Conservation (phyloP, 2,797 vertebrate genomes). For the Cryptoprocta ferox region DNA sequence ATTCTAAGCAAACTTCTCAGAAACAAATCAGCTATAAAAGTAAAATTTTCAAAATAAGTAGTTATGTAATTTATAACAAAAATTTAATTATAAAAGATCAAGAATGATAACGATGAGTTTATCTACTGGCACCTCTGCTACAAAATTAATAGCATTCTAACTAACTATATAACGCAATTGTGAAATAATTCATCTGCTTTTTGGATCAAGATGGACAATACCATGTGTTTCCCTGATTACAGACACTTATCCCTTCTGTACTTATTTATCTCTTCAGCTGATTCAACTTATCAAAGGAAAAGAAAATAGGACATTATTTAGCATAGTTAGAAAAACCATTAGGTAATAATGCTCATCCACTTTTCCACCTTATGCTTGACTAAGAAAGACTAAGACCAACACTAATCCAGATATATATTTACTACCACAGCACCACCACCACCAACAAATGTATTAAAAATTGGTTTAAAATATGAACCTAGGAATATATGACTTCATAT, state of each 20-base stretch:
- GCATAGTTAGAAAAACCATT: neutral
- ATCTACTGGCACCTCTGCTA: neutral
- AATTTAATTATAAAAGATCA: neutral
- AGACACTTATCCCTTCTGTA: neutral
- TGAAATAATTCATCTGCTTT: conserved; percentile 37
- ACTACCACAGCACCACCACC: neutral
- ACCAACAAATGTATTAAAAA: neutral
- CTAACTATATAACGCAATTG: conserved; percentile 35
- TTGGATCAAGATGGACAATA: conserved; percentile 16
- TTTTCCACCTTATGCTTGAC: neutral
- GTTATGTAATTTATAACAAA: conserved; percentile 7
- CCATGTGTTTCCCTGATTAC: neutral
- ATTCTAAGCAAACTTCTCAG: conserved; percentile 34
- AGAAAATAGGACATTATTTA: neutral
- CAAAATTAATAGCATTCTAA: conserved; percentile 24
- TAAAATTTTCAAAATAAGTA: neutral
- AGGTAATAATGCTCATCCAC: neutral
- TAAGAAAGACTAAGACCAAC: neutral
- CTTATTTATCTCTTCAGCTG: conserved; percentile 52
- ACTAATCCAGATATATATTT: neutral
- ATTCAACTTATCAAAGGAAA: conserved; percentile 11
- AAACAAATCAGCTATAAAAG: neutral
- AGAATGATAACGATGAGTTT: neutral
- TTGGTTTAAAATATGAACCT: neutral
- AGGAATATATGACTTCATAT: neutral